A percentile compares a stretch with the other conserved stretches of the same genome.
These are phyloP conservation scores for Sclerurus mexicanus DNA, from an alignment of 2,113 vertebrate species.

Conservation along the genomic window DNA sequence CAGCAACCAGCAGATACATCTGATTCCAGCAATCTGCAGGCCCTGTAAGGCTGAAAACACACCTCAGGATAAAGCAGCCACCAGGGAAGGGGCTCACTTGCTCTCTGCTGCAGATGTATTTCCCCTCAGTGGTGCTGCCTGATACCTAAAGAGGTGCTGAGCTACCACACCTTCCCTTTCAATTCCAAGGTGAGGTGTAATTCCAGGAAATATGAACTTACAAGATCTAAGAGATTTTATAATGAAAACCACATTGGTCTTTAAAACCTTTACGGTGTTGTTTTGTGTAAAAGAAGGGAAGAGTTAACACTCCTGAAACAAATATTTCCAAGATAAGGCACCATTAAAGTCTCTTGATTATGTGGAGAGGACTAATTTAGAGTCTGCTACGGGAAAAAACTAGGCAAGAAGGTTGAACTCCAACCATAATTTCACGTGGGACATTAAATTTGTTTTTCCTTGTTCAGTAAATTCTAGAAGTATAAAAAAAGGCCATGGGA, in stretches of 20 bases:
- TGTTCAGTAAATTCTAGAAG: neutral
- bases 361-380: neutral
- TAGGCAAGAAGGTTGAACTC: neutral
- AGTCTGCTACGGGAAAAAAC: neutral
- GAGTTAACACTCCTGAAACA: neutral
- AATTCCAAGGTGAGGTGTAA: neutral
- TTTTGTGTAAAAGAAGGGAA: neutral
- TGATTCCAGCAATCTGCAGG: neutral
- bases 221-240: neutral
- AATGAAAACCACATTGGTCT: neutral
- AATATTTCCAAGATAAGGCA: neutral
- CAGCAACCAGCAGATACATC: neutral
- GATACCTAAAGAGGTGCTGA: neutral
- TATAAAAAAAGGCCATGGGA: neutral
- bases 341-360: neutral
- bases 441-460: neutral
- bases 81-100: neutral
- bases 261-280: neutral
- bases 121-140: neutral
- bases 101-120: neutral
- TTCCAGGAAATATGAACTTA: neutral
- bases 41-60: neutral
- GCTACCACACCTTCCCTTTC: neutral
- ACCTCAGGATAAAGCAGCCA: neutral
- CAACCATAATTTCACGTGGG: accelerated